Evolutionary conservation across 1,140 invertebrate genomes (phyloP).

Genomic region (Laupala kohalensis): DNA sequence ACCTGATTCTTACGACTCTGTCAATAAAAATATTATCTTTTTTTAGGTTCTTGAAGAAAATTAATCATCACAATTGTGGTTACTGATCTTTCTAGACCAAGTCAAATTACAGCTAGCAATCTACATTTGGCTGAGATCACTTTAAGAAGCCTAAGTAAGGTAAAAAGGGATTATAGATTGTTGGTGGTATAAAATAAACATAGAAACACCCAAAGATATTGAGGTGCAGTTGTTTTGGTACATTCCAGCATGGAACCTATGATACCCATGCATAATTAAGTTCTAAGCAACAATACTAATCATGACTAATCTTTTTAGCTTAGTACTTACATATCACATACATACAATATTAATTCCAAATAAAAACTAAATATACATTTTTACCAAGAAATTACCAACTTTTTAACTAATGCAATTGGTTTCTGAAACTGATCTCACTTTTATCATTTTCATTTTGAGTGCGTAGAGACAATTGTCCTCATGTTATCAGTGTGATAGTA

Average conservation of each 20-base stretch:
- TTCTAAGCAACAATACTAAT: neutral
- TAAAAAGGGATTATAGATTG: neutral
- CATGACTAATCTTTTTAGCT: neutral
- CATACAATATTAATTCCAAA: neutral
- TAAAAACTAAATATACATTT: neutral
- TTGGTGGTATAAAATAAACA: neutral
- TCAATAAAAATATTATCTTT: neutral
- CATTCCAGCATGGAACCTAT: neutral
- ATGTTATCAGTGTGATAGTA: neutral
- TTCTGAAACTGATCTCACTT: neutral
- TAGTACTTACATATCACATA: neutral
- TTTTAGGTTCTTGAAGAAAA: neutral
- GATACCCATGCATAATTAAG: neutral
- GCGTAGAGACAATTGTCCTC: neutral
- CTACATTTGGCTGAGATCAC: neutral
- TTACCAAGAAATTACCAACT: neutral
- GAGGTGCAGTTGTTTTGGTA: neutral
- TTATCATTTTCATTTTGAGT: neutral
- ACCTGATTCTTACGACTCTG: neutral
- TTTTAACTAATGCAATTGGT: neutral
- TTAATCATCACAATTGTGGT: neutral
- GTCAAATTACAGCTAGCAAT: neutral
- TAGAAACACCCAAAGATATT: neutral
- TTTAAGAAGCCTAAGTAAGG: neutral
- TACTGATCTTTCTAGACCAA: neutral